Evolutionary conservation across 2,888 invertebrate genomes (phyloP).

Genomic region (Drosophila imparisetae): DNA sequence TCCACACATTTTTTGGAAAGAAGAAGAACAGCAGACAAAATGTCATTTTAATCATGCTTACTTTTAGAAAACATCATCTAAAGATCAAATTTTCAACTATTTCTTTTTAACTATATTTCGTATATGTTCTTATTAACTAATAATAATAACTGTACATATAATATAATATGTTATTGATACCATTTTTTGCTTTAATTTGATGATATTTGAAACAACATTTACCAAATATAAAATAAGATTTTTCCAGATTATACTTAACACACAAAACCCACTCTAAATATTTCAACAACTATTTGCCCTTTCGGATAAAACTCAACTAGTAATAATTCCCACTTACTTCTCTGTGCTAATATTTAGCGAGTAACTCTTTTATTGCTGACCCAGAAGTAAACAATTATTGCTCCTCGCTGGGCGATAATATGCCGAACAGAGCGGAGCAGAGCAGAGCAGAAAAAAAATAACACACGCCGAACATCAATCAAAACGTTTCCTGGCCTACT

Average conservation of each 20-base stretch:
- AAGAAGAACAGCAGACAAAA: not conserved
- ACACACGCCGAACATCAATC: conserved; percentile 15
- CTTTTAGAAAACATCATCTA: not conserved
- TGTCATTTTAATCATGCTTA: not conserved
- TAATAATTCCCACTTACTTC: not conserved
- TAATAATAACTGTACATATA: not conserved
- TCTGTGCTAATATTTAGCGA: conserved; percentile 1
- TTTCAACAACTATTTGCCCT: not conserved
- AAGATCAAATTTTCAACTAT: not conserved
- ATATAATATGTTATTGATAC: no score
- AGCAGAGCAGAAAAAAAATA: conserved; percentile 13
- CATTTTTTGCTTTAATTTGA: not conserved
- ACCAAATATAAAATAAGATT: not conserved
- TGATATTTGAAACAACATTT: not conserved
- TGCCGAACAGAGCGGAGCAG: conserved; percentile 15
- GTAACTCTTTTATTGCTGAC: not conserved
- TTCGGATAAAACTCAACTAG: not conserved
- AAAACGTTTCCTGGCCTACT: not conserved
- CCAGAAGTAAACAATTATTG: conserved; percentile 22
- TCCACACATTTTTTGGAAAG: not conserved
- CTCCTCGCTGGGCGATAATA: conserved; percentile 10
- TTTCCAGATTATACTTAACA: not conserved
- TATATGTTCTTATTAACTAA: not conserved
- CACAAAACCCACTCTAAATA: not conserved
- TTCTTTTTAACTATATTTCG: not conserved